Conservation (phyloP, 1,140 invertebrate genomes). For the Rhopalosiphum maidis region DNA sequence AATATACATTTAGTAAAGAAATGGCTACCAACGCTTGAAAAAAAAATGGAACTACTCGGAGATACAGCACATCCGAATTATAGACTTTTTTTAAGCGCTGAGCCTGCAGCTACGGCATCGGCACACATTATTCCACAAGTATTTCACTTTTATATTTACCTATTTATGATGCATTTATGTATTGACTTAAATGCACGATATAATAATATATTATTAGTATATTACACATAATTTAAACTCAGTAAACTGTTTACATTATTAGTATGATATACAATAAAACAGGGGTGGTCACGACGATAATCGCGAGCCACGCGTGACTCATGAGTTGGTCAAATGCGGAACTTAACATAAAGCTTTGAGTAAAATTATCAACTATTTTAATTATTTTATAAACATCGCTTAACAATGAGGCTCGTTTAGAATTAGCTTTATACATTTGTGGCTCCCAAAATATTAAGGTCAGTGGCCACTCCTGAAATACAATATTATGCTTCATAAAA, state of each 20-base stretch:
- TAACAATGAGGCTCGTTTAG: too few relatives aligned
- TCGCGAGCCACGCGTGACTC: too few relatives aligned
- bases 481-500: too few relatives aligned
- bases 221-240: neutral
- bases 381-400: too few relatives aligned
- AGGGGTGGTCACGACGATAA: too few relatives aligned
- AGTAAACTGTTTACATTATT: neutral
- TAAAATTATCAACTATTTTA: too few relatives aligned
- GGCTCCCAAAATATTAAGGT: too few relatives aligned
- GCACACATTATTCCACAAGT: constrained; percentile 90
- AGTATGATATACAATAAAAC: neutral
- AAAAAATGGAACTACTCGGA: constrained; percentile 84
- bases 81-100: constrained; percentile 91
- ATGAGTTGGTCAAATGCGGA: too few relatives aligned
- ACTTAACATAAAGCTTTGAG: too few relatives aligned
- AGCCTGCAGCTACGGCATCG: constrained; percentile 84
- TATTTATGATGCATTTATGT: neutral
- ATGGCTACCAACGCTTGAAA: constrained; percentile 90
- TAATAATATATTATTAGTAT: too few relatives aligned
- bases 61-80: constrained; percentile 80
- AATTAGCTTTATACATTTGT: too few relatives aligned
- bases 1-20: constrained; percentile 95
- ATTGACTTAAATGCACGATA: neutral
- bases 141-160: neutral
- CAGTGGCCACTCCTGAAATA: too few relatives aligned